Evolutionary conservation across 1,140 invertebrate species (phyloP).

Genomic region (Piezodorus guildinii): DNA sequence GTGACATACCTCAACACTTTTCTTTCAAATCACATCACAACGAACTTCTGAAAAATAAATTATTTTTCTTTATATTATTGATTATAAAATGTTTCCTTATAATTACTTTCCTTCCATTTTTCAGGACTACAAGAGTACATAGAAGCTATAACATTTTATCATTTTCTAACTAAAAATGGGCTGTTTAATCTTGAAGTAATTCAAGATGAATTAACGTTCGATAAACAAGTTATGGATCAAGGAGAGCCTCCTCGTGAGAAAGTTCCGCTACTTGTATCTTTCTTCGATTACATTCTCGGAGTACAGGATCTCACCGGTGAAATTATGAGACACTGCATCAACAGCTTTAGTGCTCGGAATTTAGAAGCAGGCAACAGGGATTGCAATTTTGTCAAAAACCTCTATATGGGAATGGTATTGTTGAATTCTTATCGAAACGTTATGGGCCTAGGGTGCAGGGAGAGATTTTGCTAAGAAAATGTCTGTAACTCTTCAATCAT

Average conservation of each 20-base stretch:
- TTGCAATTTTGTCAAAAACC: slow-evolving; percentile 55
- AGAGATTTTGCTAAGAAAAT: slow-evolving; percentile 61
- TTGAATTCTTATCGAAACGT: slow-evolving; percentile 32
- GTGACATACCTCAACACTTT: too few species aligned
- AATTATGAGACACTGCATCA: slow-evolving; percentile 79
- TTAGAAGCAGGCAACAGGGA: slow-evolving; percentile 60
- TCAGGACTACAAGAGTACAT: slow-evolving; percentile 76
- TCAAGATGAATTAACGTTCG: slow-evolving; percentile 36
- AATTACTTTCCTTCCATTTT: slow-evolving; percentile 21
- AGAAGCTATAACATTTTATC: slow-evolving; percentile 68
- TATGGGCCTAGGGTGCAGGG: slow-evolving; percentile 33
- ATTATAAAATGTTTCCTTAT: too few species aligned
- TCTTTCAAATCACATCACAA: too few species aligned
- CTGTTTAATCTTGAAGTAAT: slow-evolving; percentile 39
- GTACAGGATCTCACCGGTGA: slow-evolving; percentile 81
- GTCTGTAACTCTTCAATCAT: slow-evolving; percentile 53
- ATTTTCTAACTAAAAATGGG: slow-evolving; percentile 44
- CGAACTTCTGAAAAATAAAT: too few species aligned
- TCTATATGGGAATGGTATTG: slow-evolving; percentile 59
- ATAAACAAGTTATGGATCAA: slow-evolving; percentile 23
- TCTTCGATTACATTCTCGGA: slow-evolving; percentile 67
- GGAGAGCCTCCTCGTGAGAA: slow-evolving; percentile 19
- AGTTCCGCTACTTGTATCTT: slow-evolving; percentile 36
- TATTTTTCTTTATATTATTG: too few species aligned
- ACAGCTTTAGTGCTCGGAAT: slow-evolving; percentile 63